A percentile compares a stretch with the other conserved stretches of the same genome.
These are phyloP conservation scores for Simalia tracyae DNA, from an alignment of 2,797 vertebrate genomes.

Conservation along the genomic window DNA sequence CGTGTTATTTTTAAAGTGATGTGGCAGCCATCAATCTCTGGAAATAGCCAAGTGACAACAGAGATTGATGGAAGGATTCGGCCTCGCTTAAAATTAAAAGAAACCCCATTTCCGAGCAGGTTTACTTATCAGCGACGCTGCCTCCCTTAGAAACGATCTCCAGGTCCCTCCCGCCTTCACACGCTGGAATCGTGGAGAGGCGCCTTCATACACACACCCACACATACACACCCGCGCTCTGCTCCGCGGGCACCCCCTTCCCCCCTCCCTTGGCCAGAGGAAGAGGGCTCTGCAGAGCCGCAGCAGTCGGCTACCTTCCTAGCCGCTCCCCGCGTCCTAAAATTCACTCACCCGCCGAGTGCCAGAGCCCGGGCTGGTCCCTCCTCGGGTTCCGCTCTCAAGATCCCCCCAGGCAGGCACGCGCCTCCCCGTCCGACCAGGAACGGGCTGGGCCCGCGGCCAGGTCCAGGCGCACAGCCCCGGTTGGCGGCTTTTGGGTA, in stretches of 20 bases:
- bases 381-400: not conserved
- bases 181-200: not conserved
- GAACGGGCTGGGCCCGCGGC: not conserved
- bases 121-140: not conserved
- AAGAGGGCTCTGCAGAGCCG: slow-evolving; percentile 18
- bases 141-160: not conserved
- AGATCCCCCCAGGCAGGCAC: not conserved
- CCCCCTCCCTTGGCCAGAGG: not conserved
- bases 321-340: not conserved
- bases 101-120: too few relatives aligned
- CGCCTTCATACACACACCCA: not conserved
- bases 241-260: not conserved
- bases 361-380: not conserved
- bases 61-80: not conserved
- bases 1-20: too few relatives aligned
- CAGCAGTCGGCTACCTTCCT: not conserved
- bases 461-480: not conserved
- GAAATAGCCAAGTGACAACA: not conserved
- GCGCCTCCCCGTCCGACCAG: not conserved
- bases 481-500: not conserved
- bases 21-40: not conserved
- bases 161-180: not conserved
- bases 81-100: not conserved
- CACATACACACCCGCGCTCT: not conserved
- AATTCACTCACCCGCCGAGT: not conserved